These are phyloP conservation scores for Podargus strigoides DNA, from an alignment of 2,797 vertebrate species.

Conservation along the genomic window DNA sequence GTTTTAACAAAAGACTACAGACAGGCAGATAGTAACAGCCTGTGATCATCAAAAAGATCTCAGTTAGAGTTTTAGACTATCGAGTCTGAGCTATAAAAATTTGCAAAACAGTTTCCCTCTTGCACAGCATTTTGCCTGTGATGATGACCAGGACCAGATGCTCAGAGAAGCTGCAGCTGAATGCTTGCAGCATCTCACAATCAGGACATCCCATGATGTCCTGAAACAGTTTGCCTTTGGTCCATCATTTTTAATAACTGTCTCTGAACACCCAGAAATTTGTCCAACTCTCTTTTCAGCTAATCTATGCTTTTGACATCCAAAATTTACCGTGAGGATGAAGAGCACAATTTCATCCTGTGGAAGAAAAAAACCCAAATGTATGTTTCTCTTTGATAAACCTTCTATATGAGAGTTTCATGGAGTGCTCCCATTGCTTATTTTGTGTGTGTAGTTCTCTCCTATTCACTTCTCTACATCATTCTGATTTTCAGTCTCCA, in stretches of 20 bases:
- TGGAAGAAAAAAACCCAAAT: background rate
- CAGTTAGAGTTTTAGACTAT: background rate
- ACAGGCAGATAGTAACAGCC: background rate
- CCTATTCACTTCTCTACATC: background rate
- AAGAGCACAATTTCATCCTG: background rate
- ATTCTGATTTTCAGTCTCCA: background rate
- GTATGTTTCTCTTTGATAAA: background rate
- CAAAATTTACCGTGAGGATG: background rate
- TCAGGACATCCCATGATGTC: background rate
- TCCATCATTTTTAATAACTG: background rate
- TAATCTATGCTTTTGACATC: background rate
- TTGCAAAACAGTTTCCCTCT: background rate
- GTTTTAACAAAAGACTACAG: background rate
- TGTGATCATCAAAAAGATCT: background rate
- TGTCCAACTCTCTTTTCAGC: background rate
- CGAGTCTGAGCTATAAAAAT: background rate
- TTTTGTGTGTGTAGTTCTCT: background rate
- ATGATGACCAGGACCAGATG: background rate
- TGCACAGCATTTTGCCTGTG: background rate
- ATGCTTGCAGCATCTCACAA: background rate
- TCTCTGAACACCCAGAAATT: background rate
- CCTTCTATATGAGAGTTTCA: background rate
- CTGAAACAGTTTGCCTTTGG: background rate
- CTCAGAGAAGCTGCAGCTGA: background rate
- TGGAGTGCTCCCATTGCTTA: background rate